Evolutionary conservation across 1,140 invertebrate genomes (phyloP).

Genomic region (Pomacea maculata): DNA sequence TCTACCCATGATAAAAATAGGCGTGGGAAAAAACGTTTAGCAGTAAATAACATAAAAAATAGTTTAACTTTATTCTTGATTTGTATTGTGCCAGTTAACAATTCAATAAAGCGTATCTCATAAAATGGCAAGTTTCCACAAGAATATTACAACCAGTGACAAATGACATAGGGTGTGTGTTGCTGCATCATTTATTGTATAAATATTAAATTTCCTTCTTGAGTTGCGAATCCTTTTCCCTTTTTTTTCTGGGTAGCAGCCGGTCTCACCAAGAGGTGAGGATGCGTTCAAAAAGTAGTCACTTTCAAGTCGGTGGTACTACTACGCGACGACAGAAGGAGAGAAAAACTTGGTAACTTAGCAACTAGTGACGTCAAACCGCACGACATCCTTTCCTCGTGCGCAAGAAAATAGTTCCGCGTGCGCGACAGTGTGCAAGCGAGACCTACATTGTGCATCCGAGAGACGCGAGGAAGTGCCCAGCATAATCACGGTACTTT

Average conservation of each 20-base stretch:
- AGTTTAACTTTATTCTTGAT: background rate
- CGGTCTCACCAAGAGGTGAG: too few species aligned
- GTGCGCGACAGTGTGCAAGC: conserved; percentile 34
- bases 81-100: background rate
- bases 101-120: too few species aligned
- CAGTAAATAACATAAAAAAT: conserved; percentile 8
- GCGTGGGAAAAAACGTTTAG: background rate
- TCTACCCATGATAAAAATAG: conserved; percentile 8
- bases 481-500: background rate
- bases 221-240: too few species aligned
- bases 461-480: background rate
- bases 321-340: conserved; percentile 34
- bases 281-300: conserved; percentile 24
- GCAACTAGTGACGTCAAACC: conserved; percentile 47
- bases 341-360: conserved; percentile 44
- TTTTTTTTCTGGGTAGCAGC: too few species aligned
- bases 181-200: too few species aligned
- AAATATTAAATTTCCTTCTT: too few species aligned
- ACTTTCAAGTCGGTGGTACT: conserved; percentile 34
- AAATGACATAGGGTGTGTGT: too few species aligned
- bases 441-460: conserved; percentile 17
- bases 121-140: too few species aligned
- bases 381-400: conserved; percentile 41
- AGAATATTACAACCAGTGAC: too few species aligned
- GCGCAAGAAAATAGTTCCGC: conserved; percentile 52